Conservation (phyloP, 2,888 invertebrate species). For the Caenorhabditis panamensis region DNA sequence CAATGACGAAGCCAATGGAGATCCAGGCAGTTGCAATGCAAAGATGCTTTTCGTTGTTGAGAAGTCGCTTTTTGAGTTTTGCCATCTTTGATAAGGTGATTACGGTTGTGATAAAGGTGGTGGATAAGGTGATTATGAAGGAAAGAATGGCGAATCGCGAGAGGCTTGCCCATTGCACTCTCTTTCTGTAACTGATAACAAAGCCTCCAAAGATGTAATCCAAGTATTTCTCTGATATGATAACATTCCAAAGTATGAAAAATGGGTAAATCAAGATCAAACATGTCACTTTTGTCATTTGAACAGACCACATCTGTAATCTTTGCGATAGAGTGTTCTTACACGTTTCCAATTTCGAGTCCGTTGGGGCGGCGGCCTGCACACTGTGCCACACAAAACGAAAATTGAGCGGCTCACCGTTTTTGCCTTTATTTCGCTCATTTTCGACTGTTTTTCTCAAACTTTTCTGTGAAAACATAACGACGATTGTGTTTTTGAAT, state of each 20-base stretch:
- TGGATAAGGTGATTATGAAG: conserved; percentile 22
- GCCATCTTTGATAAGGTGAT: conserved; percentile 32
- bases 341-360: no score
- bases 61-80: conserved; percentile 33
- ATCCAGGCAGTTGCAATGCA: conserved; percentile 31
- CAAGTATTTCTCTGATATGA: conserved; percentile 27
- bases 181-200: conserved; percentile 24
- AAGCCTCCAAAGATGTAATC: conserved; percentile 39
- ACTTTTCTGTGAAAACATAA: no score
- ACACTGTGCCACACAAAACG: no score
- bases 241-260: conserved; percentile 36
- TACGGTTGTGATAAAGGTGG: conserved; percentile 2
- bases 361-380: no score
- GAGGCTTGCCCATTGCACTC: conserved; percentile 30
- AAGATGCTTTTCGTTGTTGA: conserved; percentile 13
- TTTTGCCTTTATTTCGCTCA: no score
- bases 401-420: no score
- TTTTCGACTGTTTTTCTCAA: no score
- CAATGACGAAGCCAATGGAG: conserved; percentile 20
- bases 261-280: conserved; percentile 34
- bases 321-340: no score
- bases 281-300: conserved; percentile 7
- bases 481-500: no score
- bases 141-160: conserved; percentile 24
- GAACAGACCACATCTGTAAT: conserved; percentile 18